Base-by-base conservation (phyloP, 1,140 invertebrate species). In the Bactericera cockerelli region DNA sequence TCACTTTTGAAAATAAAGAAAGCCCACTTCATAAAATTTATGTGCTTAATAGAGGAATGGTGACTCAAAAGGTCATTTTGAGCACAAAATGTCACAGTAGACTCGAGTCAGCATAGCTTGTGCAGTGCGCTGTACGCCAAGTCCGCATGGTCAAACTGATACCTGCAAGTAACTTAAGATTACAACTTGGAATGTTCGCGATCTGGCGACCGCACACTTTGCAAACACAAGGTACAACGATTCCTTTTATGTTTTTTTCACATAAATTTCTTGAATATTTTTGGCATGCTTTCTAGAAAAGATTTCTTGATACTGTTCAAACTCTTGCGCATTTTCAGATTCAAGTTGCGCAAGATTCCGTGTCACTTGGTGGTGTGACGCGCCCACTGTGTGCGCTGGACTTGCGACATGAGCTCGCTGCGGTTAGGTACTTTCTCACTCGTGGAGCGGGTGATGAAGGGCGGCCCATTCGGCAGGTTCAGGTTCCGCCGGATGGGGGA, bases 381-480 rank as follows among this genome's bases (percentile, higher is more conserved):
- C 1, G 86, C 86, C 87, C 87, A 91, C 28, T 81, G 79, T 0
- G 83, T 81, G 58, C 87, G 75, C 65, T 84, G 81, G 58, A 89
- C 78, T 65, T 88, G 83, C n/a, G 79, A 80, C 82, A 89, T 86
- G 63, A 88, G 74, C 68, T 89, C 86, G 68, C 81, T 89, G 36
- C 84, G 77, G 64, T 87, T 84, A 1, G 87, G 85, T 49, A 89
- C 80, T 70, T 87, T 84, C 62, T 89, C 87, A 71, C 86, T 89
- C 2, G 87, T 89, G 4, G 84, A 84, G 42, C 88, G 76, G 1
- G 84, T 87, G 55, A 89, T 88, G 14, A 82, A 77, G 22, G 42
- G 42, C 1, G 76, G 75, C 39, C 67, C 62, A 59, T 65, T 66
- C 1, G 49, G 42, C 19, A 58, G 57, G 25, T 31, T 56, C 58